A percentile compares a stretch with the other conserved stretches of the same genome.
Conservation (phyloP, 2,113 vertebrate species). For the Phylloscopus whistleri region DNA sequence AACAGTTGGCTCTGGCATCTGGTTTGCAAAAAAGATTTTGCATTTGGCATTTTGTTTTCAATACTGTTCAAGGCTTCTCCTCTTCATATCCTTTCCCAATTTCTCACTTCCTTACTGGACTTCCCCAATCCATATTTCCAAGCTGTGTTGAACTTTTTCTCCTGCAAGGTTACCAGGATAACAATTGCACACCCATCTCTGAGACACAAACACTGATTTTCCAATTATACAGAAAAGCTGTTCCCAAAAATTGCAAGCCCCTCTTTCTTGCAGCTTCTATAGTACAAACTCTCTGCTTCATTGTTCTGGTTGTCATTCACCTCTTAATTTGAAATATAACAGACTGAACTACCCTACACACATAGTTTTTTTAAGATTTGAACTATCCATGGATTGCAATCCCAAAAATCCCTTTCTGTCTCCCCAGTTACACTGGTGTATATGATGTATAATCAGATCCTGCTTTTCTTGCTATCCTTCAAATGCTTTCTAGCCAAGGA, state of each 20-base stretch:
- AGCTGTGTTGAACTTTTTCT: neutral
- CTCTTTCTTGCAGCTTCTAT: neutral
- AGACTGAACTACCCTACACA: neutral
- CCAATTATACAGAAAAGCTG: neutral
- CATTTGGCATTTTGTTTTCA: neutral
- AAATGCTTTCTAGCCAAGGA: neutral
- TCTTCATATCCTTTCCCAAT: neutral
- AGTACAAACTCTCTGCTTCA: neutral
- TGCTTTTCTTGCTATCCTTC: neutral
- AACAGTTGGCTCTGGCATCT: neutral
- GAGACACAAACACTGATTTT: neutral
- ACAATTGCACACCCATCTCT: neutral
- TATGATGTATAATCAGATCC: neutral
- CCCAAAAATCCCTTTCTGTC: neutral
- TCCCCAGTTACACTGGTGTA: neutral
- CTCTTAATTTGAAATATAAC: neutral
- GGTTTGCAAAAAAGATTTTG: neutral
- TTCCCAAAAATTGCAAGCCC: neutral
- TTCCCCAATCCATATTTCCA: neutral
- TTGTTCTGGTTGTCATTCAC: neutral
- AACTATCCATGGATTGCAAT: neutral
- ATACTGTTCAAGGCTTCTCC: neutral
- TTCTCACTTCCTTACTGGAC: neutral
- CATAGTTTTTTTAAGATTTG: neutral
- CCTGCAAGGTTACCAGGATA: neutral